phyloP scores from a whole-genome alignment of 1,140 invertebrate species.

The Bilobella aurantiaca region DNA sequence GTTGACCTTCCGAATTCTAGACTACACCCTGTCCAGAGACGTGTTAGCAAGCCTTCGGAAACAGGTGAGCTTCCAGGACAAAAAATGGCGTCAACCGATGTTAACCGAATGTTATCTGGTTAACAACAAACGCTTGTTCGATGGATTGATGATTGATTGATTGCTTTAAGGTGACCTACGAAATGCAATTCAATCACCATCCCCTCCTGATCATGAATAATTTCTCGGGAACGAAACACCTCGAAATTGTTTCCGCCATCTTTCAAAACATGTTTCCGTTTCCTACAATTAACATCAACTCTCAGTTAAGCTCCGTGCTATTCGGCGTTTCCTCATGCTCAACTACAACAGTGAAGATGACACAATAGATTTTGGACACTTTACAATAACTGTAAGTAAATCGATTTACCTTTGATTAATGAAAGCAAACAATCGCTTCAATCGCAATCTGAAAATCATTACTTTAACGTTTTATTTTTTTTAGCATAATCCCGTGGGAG shows the following conservation, averaged over 20 bases:
- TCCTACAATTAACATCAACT: slow-evolving; percentile 88
- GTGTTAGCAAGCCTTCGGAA: slow-evolving; percentile 71
- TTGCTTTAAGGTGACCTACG: slow-evolving; percentile 58
- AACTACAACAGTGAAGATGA: slow-evolving; percentile 82
- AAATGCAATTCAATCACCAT: slow-evolving; percentile 68
- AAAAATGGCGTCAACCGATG: too few relatives aligned
- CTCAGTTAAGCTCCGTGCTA: slow-evolving; percentile 73
- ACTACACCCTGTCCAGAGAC: slow-evolving; percentile 73
- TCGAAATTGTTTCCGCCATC: slow-evolving; percentile 85
- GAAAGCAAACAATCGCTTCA: too few relatives aligned
- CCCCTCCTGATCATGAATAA: slow-evolving; percentile 89
- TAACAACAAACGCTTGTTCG: too few relatives aligned
- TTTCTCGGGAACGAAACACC: slow-evolving; percentile 64
- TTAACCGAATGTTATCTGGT: too few relatives aligned
- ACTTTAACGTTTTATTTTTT: slow-evolving; percentile 35
- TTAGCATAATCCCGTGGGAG: slow-evolving; percentile 60
- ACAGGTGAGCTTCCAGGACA: slow-evolving; percentile 47
- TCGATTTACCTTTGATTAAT: too few relatives aligned
- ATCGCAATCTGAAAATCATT: too few relatives aligned
- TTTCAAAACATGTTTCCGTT: slow-evolving; percentile 98
- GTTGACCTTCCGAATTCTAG: slow-evolving; percentile 72
- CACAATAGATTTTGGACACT: slow-evolving; percentile 84
- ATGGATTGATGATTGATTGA: too few relatives aligned
- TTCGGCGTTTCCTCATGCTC: slow-evolving; percentile 77
- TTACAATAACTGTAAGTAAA: slow-evolving; percentile 58